Base-by-base conservation (phyloP, 2,797 vertebrate species). In the Xenops minutus region DNA sequence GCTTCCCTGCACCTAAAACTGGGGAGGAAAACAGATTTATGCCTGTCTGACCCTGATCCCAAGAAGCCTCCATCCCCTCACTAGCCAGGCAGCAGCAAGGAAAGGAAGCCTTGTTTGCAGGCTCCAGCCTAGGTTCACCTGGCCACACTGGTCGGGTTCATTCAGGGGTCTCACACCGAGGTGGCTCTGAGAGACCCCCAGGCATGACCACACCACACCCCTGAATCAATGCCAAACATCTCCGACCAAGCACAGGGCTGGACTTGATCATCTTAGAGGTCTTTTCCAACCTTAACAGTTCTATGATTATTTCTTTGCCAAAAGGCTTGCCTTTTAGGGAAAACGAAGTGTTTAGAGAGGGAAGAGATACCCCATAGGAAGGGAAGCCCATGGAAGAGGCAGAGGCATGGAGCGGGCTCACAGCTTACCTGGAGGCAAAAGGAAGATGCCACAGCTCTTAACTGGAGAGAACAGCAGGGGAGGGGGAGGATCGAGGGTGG, bases 11-110 rank as follows among this genome's bases (percentile, higher is more conserved):
- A 3, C 30, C 55, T 29, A 7, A 46, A 67, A n/a, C 0, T 0
- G 1, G 22, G 48, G 30, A 41, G 12, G 4, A 41, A 62, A 37
- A 8, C 6, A 21, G 79, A 51, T 43, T 67, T 37, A 9, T 7
- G 29, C 1, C 2, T 12, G 37, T 56, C 41, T 41, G 74, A 2
- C 4, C 27, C 37, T 3, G 6, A 24, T 10, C 14, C 23, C 27
- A 19, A 46, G 81, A 15, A 62, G 19, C 0, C 0, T 39, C 43
- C 16, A 0, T 1, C 13, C 63, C 7, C 3, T 0, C 0, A 7
- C 9, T 3, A 7, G 56, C 10, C 22, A n/a, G 63, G 43, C 41
- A 44, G 2, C 11, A 23, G 61, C 7, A 14, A 48, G 59, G 63
- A 49, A 30, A 10, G 4, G 17, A 72, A 12, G 1, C 3, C 24